Base-by-base conservation (phyloP, 2,888 invertebrate species). In the Aphidius colemani region DNA sequence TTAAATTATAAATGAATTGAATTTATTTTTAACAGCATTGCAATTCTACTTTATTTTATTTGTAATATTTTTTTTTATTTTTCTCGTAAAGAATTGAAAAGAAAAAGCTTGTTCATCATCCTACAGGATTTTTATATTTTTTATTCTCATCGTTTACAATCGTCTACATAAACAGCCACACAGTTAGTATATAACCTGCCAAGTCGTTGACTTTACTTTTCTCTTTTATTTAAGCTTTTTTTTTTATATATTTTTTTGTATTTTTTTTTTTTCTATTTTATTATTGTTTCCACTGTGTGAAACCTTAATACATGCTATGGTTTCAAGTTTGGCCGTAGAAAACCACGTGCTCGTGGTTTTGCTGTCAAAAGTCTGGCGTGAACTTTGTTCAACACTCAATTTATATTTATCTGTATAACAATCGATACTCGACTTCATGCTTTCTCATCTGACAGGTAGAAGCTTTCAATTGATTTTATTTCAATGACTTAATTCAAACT, bases 301-400 rank as follows among this genome's bases (percentile, higher is more conserved):
- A 75, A 74, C 74, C 75, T 73, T 78, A 75, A 76, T 78, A 76
- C 80, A 78, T 76, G 78, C 78, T 80, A 76, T 80, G 79, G 81
- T 79, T 79, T 79, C 78, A 73, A 76, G 77, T 80, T 78, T 79
- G 76, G 76, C 76, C 74, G 74, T 74, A 75, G 75, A 76, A 79
- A 79, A 76, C 80, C 79, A 77, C 80, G 78, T 78, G 80, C 79
- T 82, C 81, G 81, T 75, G 81, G 80, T 80, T 78, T 80, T 77
- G 77, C 78, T 78, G 78, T 76, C 77, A 78, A 75, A 77, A 72
- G 73, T 77, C 71, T 70, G 71, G 70, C 76, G 75, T 77, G 77
- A 65, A 71, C 67, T 70, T 66, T 61, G 65, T 66, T 60, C 30
- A 74, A 74, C 71, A 69, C 71, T 30, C 18, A 55, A 45, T 64